A percentile compares a stretch with the other conserved stretches of the same genome.
Conservation (phyloP, 2,797 vertebrate species). For the Pempheris klunzingeri region DNA sequence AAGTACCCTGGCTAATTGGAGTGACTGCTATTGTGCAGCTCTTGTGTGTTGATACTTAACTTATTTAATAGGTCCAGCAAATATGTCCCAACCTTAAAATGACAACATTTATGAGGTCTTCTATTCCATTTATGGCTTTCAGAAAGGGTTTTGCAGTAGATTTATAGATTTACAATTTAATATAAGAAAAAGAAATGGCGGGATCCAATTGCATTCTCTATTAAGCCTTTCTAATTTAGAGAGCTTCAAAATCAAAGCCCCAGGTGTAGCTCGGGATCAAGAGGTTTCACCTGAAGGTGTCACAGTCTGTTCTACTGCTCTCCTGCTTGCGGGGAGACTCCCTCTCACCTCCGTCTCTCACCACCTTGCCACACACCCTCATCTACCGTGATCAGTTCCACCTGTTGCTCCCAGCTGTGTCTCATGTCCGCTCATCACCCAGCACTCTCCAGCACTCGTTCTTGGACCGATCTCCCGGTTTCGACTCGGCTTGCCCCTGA, state of each 20-base stretch:
- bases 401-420: too few relatives aligned
- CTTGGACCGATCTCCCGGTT: too few relatives aligned
- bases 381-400: too few relatives aligned
- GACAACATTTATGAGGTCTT: conserved; percentile 22
- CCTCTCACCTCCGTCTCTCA: too few relatives aligned
- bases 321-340: too few relatives aligned
- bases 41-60: conserved; percentile 12
- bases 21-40: conserved; percentile 11
- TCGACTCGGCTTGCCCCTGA: too few relatives aligned
- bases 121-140: conserved; percentile 1
- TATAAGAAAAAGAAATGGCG: neutral
- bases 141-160: neutral
- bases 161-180: conserved; percentile 14
- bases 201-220: neutral
- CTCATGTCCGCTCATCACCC: too few relatives aligned
- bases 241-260: conserved; percentile 17
- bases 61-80: conserved; percentile 21
- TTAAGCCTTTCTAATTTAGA: conserved; percentile 22
- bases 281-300: conserved; percentile 32
- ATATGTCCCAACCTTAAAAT: conserved; percentile 35
- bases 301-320: too few relatives aligned
- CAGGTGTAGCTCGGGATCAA: conserved; percentile 13
- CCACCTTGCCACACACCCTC: too few relatives aligned
- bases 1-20: conserved; percentile 42
- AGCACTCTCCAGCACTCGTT: too few relatives aligned